These are phyloP conservation scores for Microtus pennsylvanicus DNA, from an alignment of 2,113 vertebrate species.

Conservation along the genomic window DNA sequence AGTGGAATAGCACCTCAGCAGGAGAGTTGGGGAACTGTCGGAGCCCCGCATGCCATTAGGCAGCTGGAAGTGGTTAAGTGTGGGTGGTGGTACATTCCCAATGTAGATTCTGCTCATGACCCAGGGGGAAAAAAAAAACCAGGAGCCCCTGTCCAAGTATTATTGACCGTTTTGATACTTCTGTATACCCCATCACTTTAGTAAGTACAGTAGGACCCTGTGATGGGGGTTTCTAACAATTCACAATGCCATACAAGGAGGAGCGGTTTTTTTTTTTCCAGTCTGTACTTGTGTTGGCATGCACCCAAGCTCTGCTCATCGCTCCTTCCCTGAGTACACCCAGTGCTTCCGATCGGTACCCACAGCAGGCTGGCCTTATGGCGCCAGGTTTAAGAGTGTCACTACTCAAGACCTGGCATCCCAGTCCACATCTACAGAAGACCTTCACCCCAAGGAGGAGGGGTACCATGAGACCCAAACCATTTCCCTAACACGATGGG, in stretches of 20 bases:
- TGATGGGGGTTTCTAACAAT: background rate
- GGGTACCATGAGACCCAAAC: background rate
- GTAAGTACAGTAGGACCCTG: background rate
- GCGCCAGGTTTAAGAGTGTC: background rate
- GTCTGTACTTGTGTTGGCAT: background rate
- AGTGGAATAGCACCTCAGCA: rapidly evolving
- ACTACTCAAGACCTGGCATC: rapidly evolving
- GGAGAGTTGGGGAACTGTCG: background rate
- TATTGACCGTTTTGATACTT: background rate
- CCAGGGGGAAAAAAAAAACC: background rate
- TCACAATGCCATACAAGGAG: background rate
- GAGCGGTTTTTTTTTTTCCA: background rate
- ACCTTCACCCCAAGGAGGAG: background rate
- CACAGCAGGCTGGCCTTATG: too few species aligned
- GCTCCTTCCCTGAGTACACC: background rate
- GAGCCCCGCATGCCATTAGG: too few species aligned
- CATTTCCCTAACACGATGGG: background rate
- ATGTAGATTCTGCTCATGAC: background rate
- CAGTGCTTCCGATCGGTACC: background rate
- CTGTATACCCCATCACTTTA: background rate
- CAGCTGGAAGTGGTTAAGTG: too few species aligned
- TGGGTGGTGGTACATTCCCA: background rate
- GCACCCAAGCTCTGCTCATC: background rate
- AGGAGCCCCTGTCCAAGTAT: rapidly evolving
- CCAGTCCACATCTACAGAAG: background rate